Conservation (phyloP, 2,113 vertebrate genomes). For the Geococcyx californianus region DNA sequence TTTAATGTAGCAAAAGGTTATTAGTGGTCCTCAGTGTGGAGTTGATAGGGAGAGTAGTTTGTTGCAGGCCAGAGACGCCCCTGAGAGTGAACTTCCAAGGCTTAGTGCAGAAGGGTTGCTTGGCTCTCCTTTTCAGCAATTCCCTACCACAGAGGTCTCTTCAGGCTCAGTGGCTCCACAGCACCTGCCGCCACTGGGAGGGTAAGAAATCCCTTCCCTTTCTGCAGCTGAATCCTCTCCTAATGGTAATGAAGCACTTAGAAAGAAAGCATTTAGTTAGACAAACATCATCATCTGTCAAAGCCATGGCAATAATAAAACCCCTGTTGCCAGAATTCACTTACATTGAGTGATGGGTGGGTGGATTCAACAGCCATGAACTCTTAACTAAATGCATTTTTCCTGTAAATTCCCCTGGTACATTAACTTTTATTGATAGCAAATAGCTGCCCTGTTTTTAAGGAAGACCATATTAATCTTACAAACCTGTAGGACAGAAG, state of each 20-base stretch:
- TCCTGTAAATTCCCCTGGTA: constrained; percentile 27
- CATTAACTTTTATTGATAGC: constrained; percentile 40
- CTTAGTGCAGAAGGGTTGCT: background rate
- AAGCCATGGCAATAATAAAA: constrained; percentile 60
- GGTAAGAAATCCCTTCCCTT: background rate
- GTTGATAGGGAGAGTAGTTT: background rate
- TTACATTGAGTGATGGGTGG: constrained; percentile 46
- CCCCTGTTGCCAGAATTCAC: constrained; percentile 53
- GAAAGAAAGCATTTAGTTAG: constrained; percentile 59
- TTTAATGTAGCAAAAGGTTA: constrained; percentile 64
- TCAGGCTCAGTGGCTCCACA: background rate
- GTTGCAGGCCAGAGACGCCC: background rate
- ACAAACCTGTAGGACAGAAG: background rate
- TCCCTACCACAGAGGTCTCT: background rate
- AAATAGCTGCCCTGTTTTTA: constrained; percentile 21
- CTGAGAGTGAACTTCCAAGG: background rate
- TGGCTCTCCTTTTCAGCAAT: background rate
- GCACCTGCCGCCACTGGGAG: background rate
- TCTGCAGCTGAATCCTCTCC: constrained; percentile 41
- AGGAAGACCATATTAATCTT: constrained; percentile 21
- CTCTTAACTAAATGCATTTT: constrained; percentile 54
- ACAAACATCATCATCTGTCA: constrained; percentile 64
- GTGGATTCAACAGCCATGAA: constrained; percentile 19
- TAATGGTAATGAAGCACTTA: constrained; percentile 57
- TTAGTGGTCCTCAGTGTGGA: constrained; percentile 37